Evolutionary conservation across 2,797 vertebrate species (phyloP), one percentile per base, ranked within the genome.

Genomic region (Taeniopygia guttata): DNA sequence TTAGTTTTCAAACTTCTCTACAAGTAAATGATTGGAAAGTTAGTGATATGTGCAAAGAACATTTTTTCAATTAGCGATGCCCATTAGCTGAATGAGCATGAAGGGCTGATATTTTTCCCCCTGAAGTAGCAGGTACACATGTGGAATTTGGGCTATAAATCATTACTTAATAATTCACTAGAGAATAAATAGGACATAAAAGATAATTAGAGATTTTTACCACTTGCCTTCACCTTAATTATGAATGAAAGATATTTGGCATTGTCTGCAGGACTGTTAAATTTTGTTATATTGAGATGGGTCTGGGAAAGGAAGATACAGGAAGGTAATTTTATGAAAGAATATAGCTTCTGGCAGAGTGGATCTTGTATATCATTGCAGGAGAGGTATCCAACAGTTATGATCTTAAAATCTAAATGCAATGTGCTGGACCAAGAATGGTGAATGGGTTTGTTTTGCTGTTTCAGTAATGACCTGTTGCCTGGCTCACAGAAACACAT

Each of bases 151-250:
- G 82, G 62, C 94, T 90, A 90, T 93, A 96, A 96, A 94, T 96
- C 77, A 94, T 92, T 88, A 94, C 74, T 95, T 96, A 97, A 97
- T 96, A 95, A 97, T 97, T 97, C 91, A 92, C 90, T 85, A 95
- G 89, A 96, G 97, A 97, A 96, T 96, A 98, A 97, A 95, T 94
- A 96, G 86, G 87, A 96, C 94, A 96, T 95, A 96, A 96, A 97
- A 94, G 76, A 95, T 97, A 91, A 97, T 93, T 97, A 84, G 79
- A 97, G 94, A 96, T 97, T 92, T 94, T 73, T 95, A 94, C 84
- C 93, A 94, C 95, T 96, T 95, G 88, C 91, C 82, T 97, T 97
- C 88, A 93, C 95, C 95, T 96, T 95, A 94, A 97, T 97, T 97
- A 97, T 90, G 95, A 96, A 92, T 89, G 95, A 96, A 94, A 73